Conservation (phyloP, 2,113 vertebrate genomes). For the Centropus unirufus region DNA sequence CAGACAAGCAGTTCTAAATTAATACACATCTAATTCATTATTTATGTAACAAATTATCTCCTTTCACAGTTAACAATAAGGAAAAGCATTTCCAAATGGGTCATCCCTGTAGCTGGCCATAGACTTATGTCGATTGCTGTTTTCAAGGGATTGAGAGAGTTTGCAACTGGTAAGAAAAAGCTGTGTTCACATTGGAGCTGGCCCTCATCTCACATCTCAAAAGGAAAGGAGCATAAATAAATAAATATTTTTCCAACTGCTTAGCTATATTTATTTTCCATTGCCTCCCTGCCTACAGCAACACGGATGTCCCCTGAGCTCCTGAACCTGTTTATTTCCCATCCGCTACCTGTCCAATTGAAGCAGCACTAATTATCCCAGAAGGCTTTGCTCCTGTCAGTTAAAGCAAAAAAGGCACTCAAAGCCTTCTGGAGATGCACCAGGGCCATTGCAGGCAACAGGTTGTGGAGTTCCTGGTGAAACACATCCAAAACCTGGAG, state of each 20-base stretch:
- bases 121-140: not conserved
- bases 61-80: conserved; percentile 53
- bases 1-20: conserved; percentile 50
- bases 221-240: conserved; percentile 66
- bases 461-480: conserved; percentile 2
- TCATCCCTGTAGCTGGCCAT: conserved; percentile 8
- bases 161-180: not conserved
- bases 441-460: conserved; percentile 37
- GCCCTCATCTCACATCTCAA: conserved; percentile 12
- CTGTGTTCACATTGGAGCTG: not conserved
- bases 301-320: conserved; percentile 61
- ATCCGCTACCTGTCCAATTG: conserved; percentile 54
- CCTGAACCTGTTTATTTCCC: conserved; percentile 60
- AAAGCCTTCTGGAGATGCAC: conserved; percentile 39
- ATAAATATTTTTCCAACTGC: conserved; percentile 70
- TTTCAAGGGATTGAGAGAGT: not conserved
- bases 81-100: conserved; percentile 46
- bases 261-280: conserved; percentile 70
- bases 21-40: conserved; percentile 71
- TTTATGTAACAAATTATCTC: conserved; percentile 70
- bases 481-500: conserved; percentile 37
- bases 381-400: conserved; percentile 53
- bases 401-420: conserved; percentile 60
- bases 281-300: conserved; percentile 65
- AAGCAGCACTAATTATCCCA: conserved; percentile 69